Evolutionary conservation across 2,113 vertebrate species (phyloP), one percentile per base, ranked within the genome.

Genomic region (Tenrec ecaudatus): DNA sequence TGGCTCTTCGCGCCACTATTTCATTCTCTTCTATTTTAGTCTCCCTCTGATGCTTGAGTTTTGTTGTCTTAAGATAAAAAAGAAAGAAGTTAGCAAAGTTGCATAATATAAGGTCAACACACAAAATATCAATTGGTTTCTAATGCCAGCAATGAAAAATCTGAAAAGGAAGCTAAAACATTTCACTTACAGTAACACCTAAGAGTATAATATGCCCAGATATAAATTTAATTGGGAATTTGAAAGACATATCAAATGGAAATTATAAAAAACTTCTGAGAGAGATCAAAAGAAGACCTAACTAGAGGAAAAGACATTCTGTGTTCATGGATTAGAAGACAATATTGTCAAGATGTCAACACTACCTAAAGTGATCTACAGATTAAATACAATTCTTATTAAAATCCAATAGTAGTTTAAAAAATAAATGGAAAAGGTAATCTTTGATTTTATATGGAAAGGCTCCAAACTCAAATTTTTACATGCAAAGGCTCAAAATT

Each of bases 31-130:
- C 66, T 86, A 47, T 86, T 80, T 91, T 64, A 89, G 69, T 81
- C 38, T 76, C 31, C 43, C 15, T 75, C 71, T 86, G 76, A 78
- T 85, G 33, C 23, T 81, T 82, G 58, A 38, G 76, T 91, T 92
- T 87, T 86, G 19, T 81, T 47, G 43, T 43, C 86, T 86, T 76
- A 84, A 84, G 23, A 82, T 53, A 92, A 94, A 90, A 71, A 71
- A 17, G 68, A 71, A 71, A 33, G 31, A 33, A 71, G 17, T 71
- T 10, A 71, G 68, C 31, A 71, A 71, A 71, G 68, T 71, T 71
- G 68, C 68, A 33, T 15, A 17, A 33, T 33, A 71, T 11, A 71
- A 68, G 31, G 68, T 33, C 68, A 71, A 71, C 31, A 71, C 14
- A 71, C n/a, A 71, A n/a, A 71, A 33, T 53, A 16, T 33, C 68